A percentile compares a stretch with the other conserved stretches of the same genome.
Conservation (phyloP, 2,113 vertebrate genomes). For the Heterochromis multidens region DNA sequence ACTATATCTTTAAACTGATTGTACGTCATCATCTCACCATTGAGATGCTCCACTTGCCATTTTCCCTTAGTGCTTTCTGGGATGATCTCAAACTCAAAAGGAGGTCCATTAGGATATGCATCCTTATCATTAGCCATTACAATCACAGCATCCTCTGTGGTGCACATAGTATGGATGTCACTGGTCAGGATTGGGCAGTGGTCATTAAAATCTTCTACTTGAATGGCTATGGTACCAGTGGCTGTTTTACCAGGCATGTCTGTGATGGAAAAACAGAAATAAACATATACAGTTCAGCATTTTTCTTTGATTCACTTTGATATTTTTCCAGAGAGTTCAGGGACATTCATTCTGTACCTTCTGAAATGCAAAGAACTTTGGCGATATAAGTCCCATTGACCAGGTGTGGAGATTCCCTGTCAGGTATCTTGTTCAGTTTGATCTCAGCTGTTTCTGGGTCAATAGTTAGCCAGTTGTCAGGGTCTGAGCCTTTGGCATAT, state of each 20-base stretch:
- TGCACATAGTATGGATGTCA: slow-evolving; percentile 71
- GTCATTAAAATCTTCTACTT: slow-evolving; percentile 86
- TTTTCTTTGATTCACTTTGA: background rate
- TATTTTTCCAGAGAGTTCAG: background rate
- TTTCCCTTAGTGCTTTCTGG: slow-evolving; percentile 74
- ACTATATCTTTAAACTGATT: background rate
- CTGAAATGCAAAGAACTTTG: slow-evolving; percentile 79
- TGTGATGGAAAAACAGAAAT: slow-evolving; percentile 8
- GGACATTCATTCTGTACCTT: slow-evolving; percentile 73
- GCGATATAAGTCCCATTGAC: slow-evolving; percentile 82
- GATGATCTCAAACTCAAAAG: slow-evolving; percentile 81
- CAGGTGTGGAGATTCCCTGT: slow-evolving; percentile 79
- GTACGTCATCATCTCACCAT: slow-evolving; percentile 74
- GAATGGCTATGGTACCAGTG: slow-evolving; percentile 85
- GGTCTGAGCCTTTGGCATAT: slow-evolving; percentile 82
- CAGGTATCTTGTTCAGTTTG: slow-evolving; percentile 81
- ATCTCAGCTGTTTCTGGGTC: slow-evolving; percentile 83
- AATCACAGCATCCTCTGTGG: slow-evolving; percentile 56
- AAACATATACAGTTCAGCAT: background rate
- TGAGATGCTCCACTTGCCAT: slow-evolving; percentile 78
- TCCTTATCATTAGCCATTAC: slow-evolving; percentile 83
- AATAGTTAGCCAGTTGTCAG: slow-evolving; percentile 83
- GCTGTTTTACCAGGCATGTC: slow-evolving; percentile 78
- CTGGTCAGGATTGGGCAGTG: slow-evolving; percentile 83
- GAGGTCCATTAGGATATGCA: slow-evolving; percentile 74